These are phyloP conservation scores for Penaeus japonicus DNA, from an alignment of 1,140 invertebrate species.

Conservation along the genomic window DNA sequence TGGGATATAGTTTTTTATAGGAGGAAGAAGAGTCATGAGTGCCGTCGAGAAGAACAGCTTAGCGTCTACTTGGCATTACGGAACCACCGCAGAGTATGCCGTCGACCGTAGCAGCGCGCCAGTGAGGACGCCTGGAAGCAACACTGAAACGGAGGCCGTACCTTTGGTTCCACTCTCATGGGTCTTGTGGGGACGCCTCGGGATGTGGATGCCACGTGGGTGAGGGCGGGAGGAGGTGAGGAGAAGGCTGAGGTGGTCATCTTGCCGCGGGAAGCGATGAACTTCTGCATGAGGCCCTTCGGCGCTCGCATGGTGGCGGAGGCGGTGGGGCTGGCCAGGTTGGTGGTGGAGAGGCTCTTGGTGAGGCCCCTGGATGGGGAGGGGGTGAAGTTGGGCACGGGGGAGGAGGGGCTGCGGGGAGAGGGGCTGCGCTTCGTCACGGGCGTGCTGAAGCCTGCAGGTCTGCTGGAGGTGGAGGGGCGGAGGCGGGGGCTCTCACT, in stretches of 20 bases:
- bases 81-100: not conserved
- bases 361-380: constrained; percentile 20
- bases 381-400: constrained; percentile 42
- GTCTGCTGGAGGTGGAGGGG: not conserved
- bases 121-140: not conserved
- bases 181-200: constrained; percentile 45
- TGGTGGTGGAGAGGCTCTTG: constrained; percentile 52
- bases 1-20: too few relatives aligned
- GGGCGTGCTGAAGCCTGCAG: not conserved
- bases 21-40: too few relatives aligned
- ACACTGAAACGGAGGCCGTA: not conserved
- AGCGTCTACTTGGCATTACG: too few relatives aligned
- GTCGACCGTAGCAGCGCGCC: not conserved
- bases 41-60: too few relatives aligned
- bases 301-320: constrained; percentile 17
- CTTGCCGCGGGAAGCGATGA: constrained; percentile 77
- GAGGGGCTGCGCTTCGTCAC: constrained; percentile 32
- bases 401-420: constrained; percentile 31
- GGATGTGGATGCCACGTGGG: constrained; percentile 13
- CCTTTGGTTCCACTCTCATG: constrained; percentile 55
- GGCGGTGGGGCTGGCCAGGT: constrained; percentile 41
- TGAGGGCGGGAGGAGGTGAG: constrained; percentile 36
- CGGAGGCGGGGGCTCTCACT: not conserved
- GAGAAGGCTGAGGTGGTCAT: constrained; percentile 62
- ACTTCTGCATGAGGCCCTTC: constrained; percentile 77